Evolutionary conservation across 2,113 vertebrate species (phyloP).

Genomic region (Aptenodytes forsteri): DNA sequence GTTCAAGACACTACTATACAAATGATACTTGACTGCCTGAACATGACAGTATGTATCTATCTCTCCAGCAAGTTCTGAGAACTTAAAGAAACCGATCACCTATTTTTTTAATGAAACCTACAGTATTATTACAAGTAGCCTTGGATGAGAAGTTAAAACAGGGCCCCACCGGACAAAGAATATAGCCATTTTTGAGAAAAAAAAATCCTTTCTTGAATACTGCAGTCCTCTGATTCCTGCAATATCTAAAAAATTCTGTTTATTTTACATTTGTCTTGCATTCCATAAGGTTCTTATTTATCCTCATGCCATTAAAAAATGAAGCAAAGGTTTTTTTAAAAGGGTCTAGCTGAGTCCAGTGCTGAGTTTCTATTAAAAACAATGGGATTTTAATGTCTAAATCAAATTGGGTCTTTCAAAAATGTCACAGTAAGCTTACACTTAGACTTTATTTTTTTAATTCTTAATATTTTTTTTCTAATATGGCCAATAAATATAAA

Average conservation of each 20-base stretch:
- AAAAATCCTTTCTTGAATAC: background rate
- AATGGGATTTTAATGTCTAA: background rate
- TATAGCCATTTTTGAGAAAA: background rate
- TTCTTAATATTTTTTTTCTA: background rate
- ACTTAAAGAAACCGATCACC: background rate
- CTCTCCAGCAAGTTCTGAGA: background rate
- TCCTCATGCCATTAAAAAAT: background rate
- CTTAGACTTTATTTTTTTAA: background rate
- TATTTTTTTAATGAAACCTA: background rate
- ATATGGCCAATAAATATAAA: background rate
- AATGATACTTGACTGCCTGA: background rate
- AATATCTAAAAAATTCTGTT: background rate
- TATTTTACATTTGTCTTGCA: background rate
- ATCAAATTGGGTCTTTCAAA: background rate
- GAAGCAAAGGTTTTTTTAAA: background rate
- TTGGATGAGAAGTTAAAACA: background rate
- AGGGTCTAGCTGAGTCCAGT: background rate
- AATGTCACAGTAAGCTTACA: background rate
- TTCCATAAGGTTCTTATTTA: background rate
- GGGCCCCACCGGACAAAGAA: background rate
- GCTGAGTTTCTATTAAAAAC: background rate
- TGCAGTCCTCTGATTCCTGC: background rate
- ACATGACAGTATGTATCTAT: background rate
- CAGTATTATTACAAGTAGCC: background rate
- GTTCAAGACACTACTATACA: background rate